Percentiles rank a stretch among this genome's conserved stretches.
Conservation (phyloP, 2,888 invertebrate genomes). For the Philopedon plagiatum region DNA sequence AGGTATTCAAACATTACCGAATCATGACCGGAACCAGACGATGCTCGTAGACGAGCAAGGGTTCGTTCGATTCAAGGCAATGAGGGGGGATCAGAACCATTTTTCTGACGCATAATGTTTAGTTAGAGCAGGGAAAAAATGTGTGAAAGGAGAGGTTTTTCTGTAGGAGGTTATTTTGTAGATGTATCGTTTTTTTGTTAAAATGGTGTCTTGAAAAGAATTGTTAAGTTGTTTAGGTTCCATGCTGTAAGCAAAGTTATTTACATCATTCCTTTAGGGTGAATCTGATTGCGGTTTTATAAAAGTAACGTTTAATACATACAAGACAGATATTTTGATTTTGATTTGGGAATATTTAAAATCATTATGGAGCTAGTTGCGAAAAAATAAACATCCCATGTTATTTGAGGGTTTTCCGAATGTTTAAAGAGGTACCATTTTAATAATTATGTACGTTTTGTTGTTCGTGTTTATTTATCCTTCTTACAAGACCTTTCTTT, state of each 20-base stretch:
- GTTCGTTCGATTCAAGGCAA: slow-evolving; percentile 86
- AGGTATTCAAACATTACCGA: slow-evolving; percentile 73
- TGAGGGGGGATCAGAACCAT: slow-evolving; percentile 67
- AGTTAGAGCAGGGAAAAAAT: slow-evolving; percentile 58
- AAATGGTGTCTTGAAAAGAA: slow-evolving; percentile 15
- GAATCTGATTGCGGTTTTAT: too few relatives aligned
- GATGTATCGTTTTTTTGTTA: slow-evolving; percentile 32
- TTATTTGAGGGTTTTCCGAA: background rate
- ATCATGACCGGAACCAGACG: slow-evolving; percentile 74
- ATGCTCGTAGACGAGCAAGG: slow-evolving; percentile 94
- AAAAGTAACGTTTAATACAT: too few relatives aligned
- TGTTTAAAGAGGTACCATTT: slow-evolving; percentile 1
- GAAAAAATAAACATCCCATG: too few relatives aligned
- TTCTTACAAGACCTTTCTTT: slow-evolving; percentile 44
- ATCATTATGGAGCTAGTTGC: too few relatives aligned
- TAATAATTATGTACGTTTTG: background rate
- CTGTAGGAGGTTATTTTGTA: slow-evolving; percentile 52
- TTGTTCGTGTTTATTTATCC: slow-evolving; percentile 8
- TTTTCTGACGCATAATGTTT: slow-evolving; percentile 66
- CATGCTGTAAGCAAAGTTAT: too few relatives aligned
- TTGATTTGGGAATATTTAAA: too few relatives aligned
- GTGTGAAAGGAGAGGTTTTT: slow-evolving; percentile 59
- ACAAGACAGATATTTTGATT: too few relatives aligned
- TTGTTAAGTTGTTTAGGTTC: background rate
- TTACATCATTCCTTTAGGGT: too few relatives aligned